Evolutionary conservation across 2,113 vertebrate genomes (phyloP), one percentile per base, ranked within the genome.

Genomic region (Pseudorectes ferrugineus): DNA sequence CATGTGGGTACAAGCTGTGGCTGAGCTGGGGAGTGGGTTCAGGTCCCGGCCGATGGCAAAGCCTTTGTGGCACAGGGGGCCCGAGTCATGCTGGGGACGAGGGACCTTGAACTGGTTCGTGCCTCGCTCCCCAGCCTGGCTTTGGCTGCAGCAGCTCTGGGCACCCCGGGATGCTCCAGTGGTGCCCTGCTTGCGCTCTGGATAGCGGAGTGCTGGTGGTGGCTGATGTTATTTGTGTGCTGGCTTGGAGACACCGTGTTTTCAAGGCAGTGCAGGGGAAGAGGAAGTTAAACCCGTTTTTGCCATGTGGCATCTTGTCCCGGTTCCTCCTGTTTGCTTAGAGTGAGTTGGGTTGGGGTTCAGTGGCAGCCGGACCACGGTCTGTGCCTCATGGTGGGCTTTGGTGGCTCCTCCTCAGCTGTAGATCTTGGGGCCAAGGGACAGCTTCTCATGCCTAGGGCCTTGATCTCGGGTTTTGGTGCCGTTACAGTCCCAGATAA

Each of bases 121-220:
- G 35, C 25, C 16, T 35, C 11, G 36, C 25, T 24, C 6, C 29
- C 6, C 9, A 7, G 36, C 21, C 38, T 10, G 31, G 28, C 8
- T 77, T 68, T 82, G 31, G n/a, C 80, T 74, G 61, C 14, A 25
- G 59, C 35, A 42, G 65, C 35, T 62, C 35, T 40, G 59, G 45
- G 19, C 40, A 57, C 23, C 13, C 28, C 0, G 2, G 46, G n/a
- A 11, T 67, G 48, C 33, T 67, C 38, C 57, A 10, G 57, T 3
- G 3, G 13, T 52, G 43, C 42, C 0, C 2, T 33, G n/a, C 45
- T 16, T 3, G 7, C 14, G 23, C 54, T 54, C 54, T 5, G 9
- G 46, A 3, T 38, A 2, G 4, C 0, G 0, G 36, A 36, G 40
- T 4, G 1, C 38, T 1, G 12, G 14, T 80, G 73, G 31, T 4